Base-by-base conservation (phyloP, 2,797 vertebrate species). In the Catharus ustulatus region DNA sequence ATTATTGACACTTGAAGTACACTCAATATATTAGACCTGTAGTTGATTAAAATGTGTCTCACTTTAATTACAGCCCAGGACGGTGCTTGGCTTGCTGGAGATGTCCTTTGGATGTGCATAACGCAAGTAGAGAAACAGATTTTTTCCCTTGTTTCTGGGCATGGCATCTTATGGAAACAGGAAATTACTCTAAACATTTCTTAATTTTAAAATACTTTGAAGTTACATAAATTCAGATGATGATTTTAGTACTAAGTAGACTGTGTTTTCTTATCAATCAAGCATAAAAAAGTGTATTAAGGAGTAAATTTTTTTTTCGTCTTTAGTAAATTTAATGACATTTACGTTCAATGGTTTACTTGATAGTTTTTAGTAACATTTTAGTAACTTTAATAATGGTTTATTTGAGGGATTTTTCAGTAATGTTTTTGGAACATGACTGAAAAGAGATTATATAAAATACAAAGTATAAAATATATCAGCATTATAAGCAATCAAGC, bases 161-260 rank as follows among this genome's bases (percentile, higher is more conserved):
- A 66, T 30, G 15, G 9, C 22, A 42, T 51, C n/a, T 51, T 51
- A 24, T 16, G 32, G 48, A 91, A 93, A 73, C 8, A 66, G 32
- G 29, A 91, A 55, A 78, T 49, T 23, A 55, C 32, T 58, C 34
- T 59, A 66, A 81, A 86, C 2, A 9, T 66, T 88, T 75, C 23
- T 73, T 87, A 13, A 52, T 26, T 86, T 88, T 45, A 59, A 95
- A 95, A 52, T 38, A 76, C 17, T 75, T 78, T 30, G 51, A 59
- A 88, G 76, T n/a, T 2, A 17, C 0, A 0, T 49, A 59, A 76
- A 11, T 86, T 84, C 13, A 49, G 75, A 57, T 24, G 2, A 55
- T 6, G 2, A 59, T 19, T 87, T 90, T 55, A 59, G 34, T 9
- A 2, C 18, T 69, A 66, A 67, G 23, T 57, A 80, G 32, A 5